Percentiles rank a stretch among this genome's conserved stretches.
Evolutionary conservation across 2,797 vertebrate species (phyloP).

Genomic region (Tragopan temminckii): DNA sequence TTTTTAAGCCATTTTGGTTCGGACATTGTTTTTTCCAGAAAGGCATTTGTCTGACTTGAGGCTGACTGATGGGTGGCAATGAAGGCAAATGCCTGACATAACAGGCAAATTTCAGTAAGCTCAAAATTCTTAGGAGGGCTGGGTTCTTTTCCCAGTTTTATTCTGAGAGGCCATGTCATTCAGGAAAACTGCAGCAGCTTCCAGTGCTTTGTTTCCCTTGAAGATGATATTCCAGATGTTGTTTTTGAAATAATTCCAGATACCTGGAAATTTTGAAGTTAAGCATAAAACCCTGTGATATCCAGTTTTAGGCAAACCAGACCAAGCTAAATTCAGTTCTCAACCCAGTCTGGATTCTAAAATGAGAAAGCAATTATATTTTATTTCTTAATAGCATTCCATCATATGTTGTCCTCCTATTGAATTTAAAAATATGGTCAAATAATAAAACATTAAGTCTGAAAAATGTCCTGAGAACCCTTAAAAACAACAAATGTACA

Average conservation of each 20-base stretch:
- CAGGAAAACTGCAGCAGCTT: neutral
- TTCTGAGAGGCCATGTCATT: neutral
- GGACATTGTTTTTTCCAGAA: neutral
- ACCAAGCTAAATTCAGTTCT: neutral
- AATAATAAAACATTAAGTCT: neutral
- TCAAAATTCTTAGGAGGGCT: neutral
- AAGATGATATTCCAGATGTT: constrained; percentile 39
- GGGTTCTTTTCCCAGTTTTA: constrained; percentile 2
- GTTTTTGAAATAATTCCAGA: constrained; percentile 31
- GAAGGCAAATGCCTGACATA: neutral
- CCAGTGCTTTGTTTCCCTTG: neutral
- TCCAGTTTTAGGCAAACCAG: neutral
- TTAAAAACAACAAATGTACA: neutral
- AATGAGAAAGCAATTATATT: neutral
- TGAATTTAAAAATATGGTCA: neutral
- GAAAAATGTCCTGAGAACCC: neutral
- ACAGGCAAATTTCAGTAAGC: neutral
- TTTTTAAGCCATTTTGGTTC: neutral
- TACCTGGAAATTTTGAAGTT: constrained; percentile 17
- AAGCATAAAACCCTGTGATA: neutral
- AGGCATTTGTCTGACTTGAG: neutral
- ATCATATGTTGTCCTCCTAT: neutral
- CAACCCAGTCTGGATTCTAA: neutral
- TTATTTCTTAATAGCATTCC: neutral
- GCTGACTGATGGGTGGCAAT: neutral